Evolutionary conservation across 30 jellyfish, hydroid and myxozoan species (phyloP), one percentile per base, ranked within the genome.

Genomic region (Sanderia malayensis): DNA sequence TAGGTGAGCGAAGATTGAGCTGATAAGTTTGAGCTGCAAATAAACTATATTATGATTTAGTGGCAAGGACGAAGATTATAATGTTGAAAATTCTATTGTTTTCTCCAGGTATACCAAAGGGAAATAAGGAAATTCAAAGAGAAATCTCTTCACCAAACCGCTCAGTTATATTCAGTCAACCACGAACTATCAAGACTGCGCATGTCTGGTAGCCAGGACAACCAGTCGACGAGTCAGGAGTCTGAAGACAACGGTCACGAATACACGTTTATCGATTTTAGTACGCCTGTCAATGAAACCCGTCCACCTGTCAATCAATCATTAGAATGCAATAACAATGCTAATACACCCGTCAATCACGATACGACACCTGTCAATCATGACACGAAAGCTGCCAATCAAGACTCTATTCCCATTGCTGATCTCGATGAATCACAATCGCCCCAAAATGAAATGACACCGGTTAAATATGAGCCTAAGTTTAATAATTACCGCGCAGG

Each of bases 81-180:
- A n/a, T n/a, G n/a, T n/a, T n/a, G n/a, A n/a, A n/a, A n/a, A n/a
- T n/a, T n/a, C n/a, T n/a, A n/a, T n/a, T n/a, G n/a, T n/a, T n/a
- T n/a, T n/a, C n/a, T n/a, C n/a, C 32, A 87, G 96, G 71, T 70
- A 7, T 83, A 87, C 57, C 96, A 87, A 64, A 74, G 94, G 46
- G 96, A 87, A 61, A 79, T 87, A 29, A 77, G 77, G 62, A 72
- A 44, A 45, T 64, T 58, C 45, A 79, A 66, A 29, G 96, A 87
- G 27, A 71, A 63, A 27, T 61, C 93, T 20, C 61, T 76, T 49
- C 85, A 62, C 49, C 89, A 87, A 30, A 79, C 93, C 0, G 94
- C 83, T n/a, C 78, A 80, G 29, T 58, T 73, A 7, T 80, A 80
- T 67, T 67, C 92, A 20, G 77, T 84, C 23, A 85, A 79, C 59